Base-by-base conservation (phyloP, 2,797 vertebrate genomes). In the Neopelma chrysocephalum region DNA sequence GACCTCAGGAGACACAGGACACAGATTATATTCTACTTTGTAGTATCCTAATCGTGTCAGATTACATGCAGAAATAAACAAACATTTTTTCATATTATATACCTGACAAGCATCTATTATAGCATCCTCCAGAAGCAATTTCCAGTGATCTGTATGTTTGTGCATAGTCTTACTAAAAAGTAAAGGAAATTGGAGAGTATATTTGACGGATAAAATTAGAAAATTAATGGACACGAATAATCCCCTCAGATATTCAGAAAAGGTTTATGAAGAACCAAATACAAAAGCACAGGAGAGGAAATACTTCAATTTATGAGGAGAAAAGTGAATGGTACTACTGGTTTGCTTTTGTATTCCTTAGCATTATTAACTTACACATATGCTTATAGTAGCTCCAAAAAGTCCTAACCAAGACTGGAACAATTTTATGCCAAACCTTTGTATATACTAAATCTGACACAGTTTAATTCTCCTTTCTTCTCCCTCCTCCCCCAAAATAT, bases 31-130 rank as follows among this genome's bases (percentile, higher is more conserved):
- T 81, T 90, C 88, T 77, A 80, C 86, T 87, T 93, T 80, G 84
- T 92, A 89, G 40, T 89, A 94, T 92, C 79, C 82, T 96, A 95
- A 96, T 86, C 81, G 91, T 97, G 94, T 96, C 96, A 78, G 48
- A 96, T 97, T 96, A 93, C 80, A 96, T 69, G 86, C 89, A 96
- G 89, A 97, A 96, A 96, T 96, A 97, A 96, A 96, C 83, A 97
- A 85, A 97, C 56, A 48, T 43, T 90, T 90, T 56, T 76, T 71
- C 40, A 32, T 92, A 90, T 88, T 92, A 93, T 86, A 68, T 60
- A 83, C 70, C 87, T 93, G 96, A 93, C 95, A 92, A 91, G 36
- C 95, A 94, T 96, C 95, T 96, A 96, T 97, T 94, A 91, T 34
- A 92, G 82, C 29, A 65, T 94, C 89, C 75, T 69, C 91, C 77